phyloP scores from a whole-genome alignment of 2,113 vertebrate species.

The Oncorhynchus gorbuscha region DNA sequence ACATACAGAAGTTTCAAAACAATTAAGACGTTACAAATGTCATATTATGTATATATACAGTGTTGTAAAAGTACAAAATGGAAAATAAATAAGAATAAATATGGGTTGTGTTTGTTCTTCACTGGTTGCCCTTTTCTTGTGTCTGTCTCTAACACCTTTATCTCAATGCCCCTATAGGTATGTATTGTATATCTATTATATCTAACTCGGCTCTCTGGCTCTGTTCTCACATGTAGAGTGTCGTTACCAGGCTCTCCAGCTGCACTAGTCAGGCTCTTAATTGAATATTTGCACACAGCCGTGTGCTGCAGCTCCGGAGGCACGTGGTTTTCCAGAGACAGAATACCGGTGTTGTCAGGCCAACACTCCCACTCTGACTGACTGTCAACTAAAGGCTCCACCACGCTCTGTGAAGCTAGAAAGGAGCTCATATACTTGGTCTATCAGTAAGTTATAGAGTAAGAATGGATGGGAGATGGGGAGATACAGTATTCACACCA shows the following conservation, averaged over 20 bases:
- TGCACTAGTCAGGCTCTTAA: constrained; percentile 47
- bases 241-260: constrained; percentile 12
- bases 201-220: background rate
- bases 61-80: too few species aligned
- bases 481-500: background rate
- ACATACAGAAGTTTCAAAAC: too few species aligned
- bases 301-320: constrained; percentile 22
- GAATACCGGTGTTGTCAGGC: constrained; percentile 48
- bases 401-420: constrained; percentile 42
- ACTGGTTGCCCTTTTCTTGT: too few species aligned
- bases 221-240: background rate
- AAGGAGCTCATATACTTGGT: constrained; percentile 27
- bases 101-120: too few species aligned
- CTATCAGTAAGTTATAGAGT: constrained; percentile 10
- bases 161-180: background rate
- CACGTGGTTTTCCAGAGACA: constrained; percentile 11
- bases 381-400: constrained; percentile 48
- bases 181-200: background rate
- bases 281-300: constrained; percentile 56
- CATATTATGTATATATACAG: too few species aligned
- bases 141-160: background rate
- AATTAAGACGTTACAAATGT: too few species aligned
- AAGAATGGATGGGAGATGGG: background rate
- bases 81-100: too few species aligned
- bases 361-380: constrained; percentile 45